Percentiles rank a stretch among this genome's conserved stretches.
phyloP scores from a whole-genome alignment of 2,888 invertebrate species.

The Pyrrhia umbra region DNA sequence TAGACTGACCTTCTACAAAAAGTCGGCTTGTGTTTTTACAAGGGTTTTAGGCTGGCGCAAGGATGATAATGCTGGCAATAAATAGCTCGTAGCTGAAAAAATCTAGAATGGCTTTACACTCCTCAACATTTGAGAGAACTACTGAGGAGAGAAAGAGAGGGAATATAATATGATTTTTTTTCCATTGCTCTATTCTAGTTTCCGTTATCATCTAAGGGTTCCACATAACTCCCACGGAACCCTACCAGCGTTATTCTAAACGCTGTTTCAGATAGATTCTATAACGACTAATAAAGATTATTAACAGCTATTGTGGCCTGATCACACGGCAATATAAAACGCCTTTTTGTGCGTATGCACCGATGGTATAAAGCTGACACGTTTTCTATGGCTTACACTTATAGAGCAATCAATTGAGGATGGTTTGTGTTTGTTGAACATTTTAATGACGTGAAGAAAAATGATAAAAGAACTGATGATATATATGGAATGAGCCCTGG shows the following conservation, averaged over 20 bases:
- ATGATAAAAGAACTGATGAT: not conserved
- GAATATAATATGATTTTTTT: too few species aligned
- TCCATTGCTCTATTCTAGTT: too few species aligned
- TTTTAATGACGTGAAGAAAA: constrained; percentile 9
- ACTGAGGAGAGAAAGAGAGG: too few species aligned
- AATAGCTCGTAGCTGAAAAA: too few species aligned
- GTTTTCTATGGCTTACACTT: constrained; percentile 34
- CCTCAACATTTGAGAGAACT: too few species aligned
- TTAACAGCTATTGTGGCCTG: constrained; percentile 59
- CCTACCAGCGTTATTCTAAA: constrained; percentile 40
- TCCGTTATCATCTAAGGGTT: not conserved
- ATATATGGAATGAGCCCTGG: not conserved
- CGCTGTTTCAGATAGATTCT: constrained; percentile 50
- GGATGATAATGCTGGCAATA: too few species aligned
- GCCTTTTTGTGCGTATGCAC: constrained; percentile 35
- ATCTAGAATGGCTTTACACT: too few species aligned
- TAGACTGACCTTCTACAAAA: too few species aligned
- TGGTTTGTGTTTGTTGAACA: constrained; percentile 26
- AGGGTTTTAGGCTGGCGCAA: too few species aligned
- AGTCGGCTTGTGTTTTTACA: too few species aligned
- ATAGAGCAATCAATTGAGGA: constrained; percentile 40
- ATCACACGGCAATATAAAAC: constrained; percentile 61
- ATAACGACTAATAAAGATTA: constrained; percentile 63
- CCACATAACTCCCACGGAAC: constrained; percentile 17
- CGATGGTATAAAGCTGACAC: constrained; percentile 32